Evolutionary conservation across 2,113 vertebrate species (phyloP), one percentile per base, ranked within the genome.

Genomic region (Clarias magur): DNA sequence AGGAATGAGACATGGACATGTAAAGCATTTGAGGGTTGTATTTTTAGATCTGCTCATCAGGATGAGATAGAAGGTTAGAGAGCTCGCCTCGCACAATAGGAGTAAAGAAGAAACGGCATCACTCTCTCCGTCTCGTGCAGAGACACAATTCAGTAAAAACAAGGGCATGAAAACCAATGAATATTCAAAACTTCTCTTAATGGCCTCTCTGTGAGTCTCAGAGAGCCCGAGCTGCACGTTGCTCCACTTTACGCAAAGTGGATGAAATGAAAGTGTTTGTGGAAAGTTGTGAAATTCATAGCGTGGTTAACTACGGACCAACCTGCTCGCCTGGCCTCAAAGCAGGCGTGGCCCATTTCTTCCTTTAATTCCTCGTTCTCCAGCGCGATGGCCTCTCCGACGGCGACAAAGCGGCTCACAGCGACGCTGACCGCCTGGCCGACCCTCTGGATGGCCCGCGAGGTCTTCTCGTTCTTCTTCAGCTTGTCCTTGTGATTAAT

Each of bases 401-500:
- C 97, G 16, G 97, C 95, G 11, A 99, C 98, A 85, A 99, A 99
- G 83, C 97, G 97, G 34, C 96, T 97, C 81, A 99, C 98, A 7
- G 98, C 98, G 90, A 97, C 92, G 81, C 96, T 97, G 68, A 99
- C 98, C 0, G 98, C 96, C 93, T 99, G 98, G 80, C 98, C 98
- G 86, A 99, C 98, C 88, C 96, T 93, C 91, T 99, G 98, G 91
- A 99, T 96, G 85, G 98, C 97, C 88, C 96, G 95, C 90, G 97
- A 94, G 67, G 98, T 99, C 94, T 96, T 98, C 94, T 99, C 97
- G 0, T 98, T 98, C 92, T 97, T 97, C 94, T 97, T 99, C 88
- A 96, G 97, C 93, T 97, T 98, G 91, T 99, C 97, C 93, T 99
- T 99, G 86, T 99, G 97, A 92, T 99, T 99, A 92, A 99, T 98